Evolutionary conservation across 2,888 invertebrate species (phyloP), one percentile per base, ranked within the genome.

Genomic region (Nesidiocoris tenuis): DNA sequence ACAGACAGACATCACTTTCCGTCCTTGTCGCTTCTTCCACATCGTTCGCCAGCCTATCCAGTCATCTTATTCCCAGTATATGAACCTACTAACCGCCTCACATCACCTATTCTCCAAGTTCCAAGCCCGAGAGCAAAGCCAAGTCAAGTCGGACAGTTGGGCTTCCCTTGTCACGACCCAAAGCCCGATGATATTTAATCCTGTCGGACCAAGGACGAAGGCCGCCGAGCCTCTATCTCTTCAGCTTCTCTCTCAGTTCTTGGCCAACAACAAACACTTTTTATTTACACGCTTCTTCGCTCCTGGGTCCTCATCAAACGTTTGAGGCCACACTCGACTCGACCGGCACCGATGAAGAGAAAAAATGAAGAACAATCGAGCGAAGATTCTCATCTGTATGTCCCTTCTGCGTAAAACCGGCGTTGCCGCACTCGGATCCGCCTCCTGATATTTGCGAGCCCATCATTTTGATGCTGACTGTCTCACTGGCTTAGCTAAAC

Each of bases 101-200:
- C 39, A 39, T 39, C 39, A 39, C 12, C 39, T 39, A 7, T 39
- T 39, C 12, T 39, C 39, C 39, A 12, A 39, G 5, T 39, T 39
- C 39, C 39, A 39, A 39, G 39, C 39, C 39, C 39, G 12, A 39
- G 39, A 39, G 39, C 39, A 39, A 39, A 39, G 39, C 39, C 39
- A 12, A 39, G 39, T 72, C 72, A 72, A 72, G 72, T 61, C 55
- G 61, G 72, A 72, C 72, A 72, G 72, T 61, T 61, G 61, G 61
- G 61, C 72, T 72, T 72, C 72, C 72, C 72, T 72, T 72, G 72
- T 72, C 72, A 72, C 72, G 72, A 72, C 72, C 72, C 54, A 72
- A 75, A 75, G 66, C 65, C 66, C 74, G 39, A 65, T 75, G 74
- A 75, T 75, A 75, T 75, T 75, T 75, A 75, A 75, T 75, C 74